Evolutionary conservation across 2,113 vertebrate genomes (phyloP).

Genomic region (Hypanus sabinus): DNA sequence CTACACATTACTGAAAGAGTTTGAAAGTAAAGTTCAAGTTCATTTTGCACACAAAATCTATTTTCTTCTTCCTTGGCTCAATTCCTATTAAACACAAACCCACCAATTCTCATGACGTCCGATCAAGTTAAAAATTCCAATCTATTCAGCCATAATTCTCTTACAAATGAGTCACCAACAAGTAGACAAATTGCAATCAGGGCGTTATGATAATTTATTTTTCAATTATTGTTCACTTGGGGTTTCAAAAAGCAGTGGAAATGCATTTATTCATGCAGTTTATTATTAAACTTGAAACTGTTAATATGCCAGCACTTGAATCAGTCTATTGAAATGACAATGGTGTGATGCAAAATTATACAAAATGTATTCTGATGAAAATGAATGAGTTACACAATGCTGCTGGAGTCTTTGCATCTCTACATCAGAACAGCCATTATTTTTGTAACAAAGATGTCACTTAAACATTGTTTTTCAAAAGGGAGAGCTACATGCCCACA

Average conservation of each 20-base stretch:
- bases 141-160: background rate
- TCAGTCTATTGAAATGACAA: too few species aligned
- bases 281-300: too few species aligned
- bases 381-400: background rate
- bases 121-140: background rate
- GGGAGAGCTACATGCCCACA: background rate
- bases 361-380: too few species aligned
- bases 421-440: background rate
- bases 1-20: background rate
- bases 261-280: too few species aligned
- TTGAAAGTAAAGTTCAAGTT: background rate
- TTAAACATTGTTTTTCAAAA: background rate
- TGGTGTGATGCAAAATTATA: too few species aligned
- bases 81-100: background rate
- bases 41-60: background rate
- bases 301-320: too few species aligned
- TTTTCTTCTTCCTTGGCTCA: background rate
- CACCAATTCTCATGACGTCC: background rate
- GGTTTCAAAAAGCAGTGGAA: too few species aligned
- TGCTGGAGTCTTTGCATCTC: background rate
- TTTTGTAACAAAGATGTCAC: background rate
- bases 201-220: too few species aligned
- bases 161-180: too few species aligned
- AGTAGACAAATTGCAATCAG: too few species aligned
- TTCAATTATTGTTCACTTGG: too few species aligned